Evolutionary conservation across 2,888 invertebrate genomes (phyloP).

Genomic region (Tetanocera ferruginea): DNA sequence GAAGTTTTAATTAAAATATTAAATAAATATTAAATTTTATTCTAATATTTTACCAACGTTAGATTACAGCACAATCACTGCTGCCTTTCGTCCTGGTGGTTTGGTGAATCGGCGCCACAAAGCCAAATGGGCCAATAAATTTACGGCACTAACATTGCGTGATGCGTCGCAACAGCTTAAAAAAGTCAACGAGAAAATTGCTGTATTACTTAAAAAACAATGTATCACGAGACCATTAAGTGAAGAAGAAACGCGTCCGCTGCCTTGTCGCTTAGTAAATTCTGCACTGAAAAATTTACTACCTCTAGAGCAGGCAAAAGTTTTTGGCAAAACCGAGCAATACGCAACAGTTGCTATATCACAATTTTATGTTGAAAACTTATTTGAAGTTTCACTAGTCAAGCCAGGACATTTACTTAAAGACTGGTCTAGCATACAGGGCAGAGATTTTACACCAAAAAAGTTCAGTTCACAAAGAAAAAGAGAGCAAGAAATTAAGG

Average conservation of each 20-base stretch:
- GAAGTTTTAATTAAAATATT: not conserved
- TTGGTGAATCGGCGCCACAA: slow-evolving; percentile 51
- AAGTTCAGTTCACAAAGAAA: slow-evolving; percentile 22
- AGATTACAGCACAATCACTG: slow-evolving; percentile 60
- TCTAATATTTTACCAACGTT: not conserved
- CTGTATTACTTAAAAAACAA: slow-evolving; percentile 56
- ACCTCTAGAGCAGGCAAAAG: slow-evolving; percentile 22
- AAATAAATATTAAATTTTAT: not conserved
- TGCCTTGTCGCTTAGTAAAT: slow-evolving; percentile 50
- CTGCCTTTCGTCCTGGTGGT: slow-evolving; percentile 51
- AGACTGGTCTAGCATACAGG: slow-evolving; percentile 76
- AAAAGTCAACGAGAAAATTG: slow-evolving; percentile 56
- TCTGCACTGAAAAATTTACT: slow-evolving; percentile 42
- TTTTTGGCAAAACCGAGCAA: slow-evolving; percentile 41
- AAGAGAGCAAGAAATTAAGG: not conserved
- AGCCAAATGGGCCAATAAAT: slow-evolving; percentile 66
- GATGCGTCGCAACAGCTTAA: slow-evolving; percentile 57
- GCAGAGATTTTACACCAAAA: slow-evolving; percentile 74
- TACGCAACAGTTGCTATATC: slow-evolving; percentile 46
- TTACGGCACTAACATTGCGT: slow-evolving; percentile 65
- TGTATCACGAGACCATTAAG: slow-evolving; percentile 43
- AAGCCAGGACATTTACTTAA: slow-evolving; percentile 73
- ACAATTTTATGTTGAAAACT: slow-evolving; percentile 71
- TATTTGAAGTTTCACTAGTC: slow-evolving; percentile 69
- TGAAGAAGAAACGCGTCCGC: not conserved